Evolutionary conservation across 2,797 vertebrate species (phyloP), one percentile per base, ranked within the genome.

Genomic region (Galago senegalensis): DNA sequence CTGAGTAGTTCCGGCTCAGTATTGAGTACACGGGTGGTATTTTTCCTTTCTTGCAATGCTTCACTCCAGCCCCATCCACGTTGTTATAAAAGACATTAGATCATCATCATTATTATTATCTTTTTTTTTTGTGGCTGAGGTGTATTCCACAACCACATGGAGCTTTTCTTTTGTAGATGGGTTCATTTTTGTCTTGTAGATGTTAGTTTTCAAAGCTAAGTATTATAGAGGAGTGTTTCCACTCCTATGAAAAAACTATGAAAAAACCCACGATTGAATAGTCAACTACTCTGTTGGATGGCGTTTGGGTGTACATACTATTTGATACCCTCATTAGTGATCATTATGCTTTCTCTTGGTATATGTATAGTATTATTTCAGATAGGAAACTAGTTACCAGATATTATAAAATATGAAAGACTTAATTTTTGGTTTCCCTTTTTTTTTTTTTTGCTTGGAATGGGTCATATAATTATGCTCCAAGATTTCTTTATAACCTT

Each of bases 131-230:
- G 49, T 14, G 46, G 49, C 49, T 49, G 49, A 49, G 49, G 49
- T 49, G 12, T 49, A 49, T 49, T 49, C 49, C 14, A 49, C 14
- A 13, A 13, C 49, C 49, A 49, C 3, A 13, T 49, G 49, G 49
- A 49, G 49, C 27, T 92, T 83, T 95, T 67, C 31, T 80, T 85
- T 86, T 75, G 49, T 81, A 58, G 40, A 40, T 79, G 37, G 17
- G 16, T 91, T 84, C 23, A 23, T 77, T 92, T 79, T 56, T 56
- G 37, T 72, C 87, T 70, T 49, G 53, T 80, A 83, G 60, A 67
- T 18, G 46, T 63, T 93, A 70, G 1, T 93, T 96, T 83, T 81
- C 21, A 91, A 94, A 85, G 56, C n/a, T 46, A 87, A 75, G 18
- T 46, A 43, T 43, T 43, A 43, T 73, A 31, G 43, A 86, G 27